These are phyloP conservation scores for Clarias laeviceps DNA, from an alignment of 2,797 vertebrate genomes.

Conservation along the genomic window DNA sequence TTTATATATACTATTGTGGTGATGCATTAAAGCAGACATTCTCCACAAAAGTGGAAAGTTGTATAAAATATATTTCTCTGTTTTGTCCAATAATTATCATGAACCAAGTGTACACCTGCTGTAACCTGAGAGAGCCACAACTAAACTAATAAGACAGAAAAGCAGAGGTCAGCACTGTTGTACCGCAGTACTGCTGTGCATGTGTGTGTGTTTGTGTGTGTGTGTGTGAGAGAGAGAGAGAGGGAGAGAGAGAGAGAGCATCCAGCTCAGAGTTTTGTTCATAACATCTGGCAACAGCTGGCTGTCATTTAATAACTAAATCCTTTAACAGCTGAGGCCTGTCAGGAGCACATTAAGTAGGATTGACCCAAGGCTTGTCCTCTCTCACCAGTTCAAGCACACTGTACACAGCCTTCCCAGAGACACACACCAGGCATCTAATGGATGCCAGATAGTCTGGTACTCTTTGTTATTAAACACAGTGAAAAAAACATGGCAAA, in stretches of 20 bases:
- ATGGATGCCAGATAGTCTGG: not conserved
- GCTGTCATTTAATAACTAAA: constrained; percentile 64
- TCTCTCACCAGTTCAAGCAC: constrained; percentile 12
- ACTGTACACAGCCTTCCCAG: constrained; percentile 4
- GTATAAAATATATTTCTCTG: not conserved
- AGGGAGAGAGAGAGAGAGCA: not conserved
- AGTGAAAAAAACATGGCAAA: not conserved
- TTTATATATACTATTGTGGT: not conserved
- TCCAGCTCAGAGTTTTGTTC: constrained; percentile 47
- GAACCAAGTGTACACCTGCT: constrained; percentile 22
- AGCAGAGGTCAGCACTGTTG: not conserved
- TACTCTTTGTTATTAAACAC: not conserved
- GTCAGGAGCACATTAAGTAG: constrained; percentile 57
- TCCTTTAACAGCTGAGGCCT: constrained; percentile 64
- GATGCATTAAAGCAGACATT: not conserved
- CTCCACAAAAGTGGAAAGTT: not conserved
- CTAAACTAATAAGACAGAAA: not conserved
- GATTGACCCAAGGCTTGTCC: constrained; percentile 56
- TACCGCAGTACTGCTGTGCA: not conserved
- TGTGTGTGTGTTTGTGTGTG: not conserved
- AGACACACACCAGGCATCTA: constrained; percentile 1
- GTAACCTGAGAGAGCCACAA: not conserved
- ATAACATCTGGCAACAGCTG: constrained; percentile 67
- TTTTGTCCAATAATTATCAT: not conserved
- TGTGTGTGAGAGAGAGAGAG: too few relatives aligned